phyloP scores from a whole-genome alignment of 2,113 vertebrate genomes.

The Patagioenas fasciata region DNA sequence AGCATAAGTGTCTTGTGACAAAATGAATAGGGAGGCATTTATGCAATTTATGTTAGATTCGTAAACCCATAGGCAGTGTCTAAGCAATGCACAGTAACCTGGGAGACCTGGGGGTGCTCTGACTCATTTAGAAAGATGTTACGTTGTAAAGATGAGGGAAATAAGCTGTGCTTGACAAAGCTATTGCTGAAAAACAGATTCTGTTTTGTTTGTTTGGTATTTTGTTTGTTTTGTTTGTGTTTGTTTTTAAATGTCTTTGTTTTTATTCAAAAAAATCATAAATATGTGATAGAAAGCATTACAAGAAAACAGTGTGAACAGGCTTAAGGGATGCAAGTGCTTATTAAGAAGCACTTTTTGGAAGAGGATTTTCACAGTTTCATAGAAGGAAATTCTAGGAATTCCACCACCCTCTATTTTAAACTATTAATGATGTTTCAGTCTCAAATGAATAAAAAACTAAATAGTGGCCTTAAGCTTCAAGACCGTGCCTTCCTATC shows the following conservation, averaged over 20 bases:
- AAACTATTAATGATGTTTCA: not conserved
- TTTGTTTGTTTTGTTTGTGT: not conserved
- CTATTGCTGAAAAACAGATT: not conserved
- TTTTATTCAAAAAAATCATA: not conserved
- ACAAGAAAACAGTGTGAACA: not conserved
- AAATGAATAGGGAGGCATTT: not conserved
- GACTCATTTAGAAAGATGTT: constrained; percentile 65
- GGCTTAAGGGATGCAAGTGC: not conserved
- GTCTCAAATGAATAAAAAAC: not conserved
- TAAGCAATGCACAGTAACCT: constrained; percentile 11
- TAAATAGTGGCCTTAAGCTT: not conserved
- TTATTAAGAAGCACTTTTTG: not conserved
- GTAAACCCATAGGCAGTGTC: not conserved
- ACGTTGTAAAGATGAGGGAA: constrained; percentile 47
- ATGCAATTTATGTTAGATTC: constrained; percentile 57
- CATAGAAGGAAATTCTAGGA: not conserved
- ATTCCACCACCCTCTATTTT: not conserved
- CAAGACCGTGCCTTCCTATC: not conserved
- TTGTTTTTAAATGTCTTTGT: not conserved
- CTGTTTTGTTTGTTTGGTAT: not conserved
- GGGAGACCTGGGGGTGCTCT: not conserved
- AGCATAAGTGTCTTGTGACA: not conserved
- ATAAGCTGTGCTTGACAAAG: constrained; percentile 46
- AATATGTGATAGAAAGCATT: not conserved
- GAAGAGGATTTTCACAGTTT: not conserved